Base-by-base conservation (phyloP, 2,113 vertebrate genomes). In the Tyto alba region DNA sequence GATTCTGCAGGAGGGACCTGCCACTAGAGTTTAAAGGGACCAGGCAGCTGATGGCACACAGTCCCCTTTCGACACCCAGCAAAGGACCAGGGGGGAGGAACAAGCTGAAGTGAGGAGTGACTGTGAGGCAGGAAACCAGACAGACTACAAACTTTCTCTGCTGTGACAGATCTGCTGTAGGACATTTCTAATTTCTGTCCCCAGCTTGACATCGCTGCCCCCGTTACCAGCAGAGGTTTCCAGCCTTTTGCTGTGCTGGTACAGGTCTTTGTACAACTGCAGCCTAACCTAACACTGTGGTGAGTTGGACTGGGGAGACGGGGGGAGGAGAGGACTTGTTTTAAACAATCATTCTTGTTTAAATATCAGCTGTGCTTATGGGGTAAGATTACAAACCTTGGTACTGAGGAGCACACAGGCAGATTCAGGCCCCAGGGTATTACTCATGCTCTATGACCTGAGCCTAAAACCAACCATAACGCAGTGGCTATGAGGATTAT, bases 31-130 rank as follows among this genome's bases (percentile, higher is more conserved):
- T 81, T 63, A 34, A 48, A 62, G 26, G 2, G 3, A 90, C 34
- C 27, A 85, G 64, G 36, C 45, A 82, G 74, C 38, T 78, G 62
- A 43, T 0, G 0, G 27, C 1, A 1, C 69, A 48, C 5, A 55
- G 8, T 32, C 29, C 26, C 50, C 55, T 64, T 56, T 45, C 0
- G 2, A 60, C 38, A 47, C 48, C 41, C n/a, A 63, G 16, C 55
- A 48, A 27, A 45, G 40, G 30, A 62, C 9, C 2, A 5, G 13
- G 10, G 6, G 15, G 9, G 16, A 64, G 82, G 11, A 88, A 32
- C 23, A 77, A 80, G 77, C 74, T 88, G 60, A 38, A 59, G 27
- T 0, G 11, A 9, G 18, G 17, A 59, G 25, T 66, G 14, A 8
- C 21, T 62, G 30, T 18, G 55, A 74, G 87, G 22, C 13, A 68